phyloP scores from a whole-genome alignment of 2,113 vertebrate genomes.

The Pseudorhombus dupliciocellatus region DNA sequence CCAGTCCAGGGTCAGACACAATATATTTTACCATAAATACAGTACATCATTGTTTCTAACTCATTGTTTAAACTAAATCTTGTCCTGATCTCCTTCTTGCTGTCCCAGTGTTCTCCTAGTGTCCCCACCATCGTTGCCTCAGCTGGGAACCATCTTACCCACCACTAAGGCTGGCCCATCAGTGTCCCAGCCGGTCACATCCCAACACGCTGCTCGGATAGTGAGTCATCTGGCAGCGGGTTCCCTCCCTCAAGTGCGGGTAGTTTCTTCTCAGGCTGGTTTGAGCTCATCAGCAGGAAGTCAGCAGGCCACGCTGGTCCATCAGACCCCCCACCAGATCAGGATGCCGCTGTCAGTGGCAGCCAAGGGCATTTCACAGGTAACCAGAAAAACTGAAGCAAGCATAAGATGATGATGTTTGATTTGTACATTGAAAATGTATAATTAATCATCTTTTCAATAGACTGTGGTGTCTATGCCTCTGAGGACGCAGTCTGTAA shows the following conservation, averaged over 20 bases:
- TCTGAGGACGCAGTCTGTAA: constrained; percentile 83
- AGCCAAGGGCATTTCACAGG: constrained; percentile 91
- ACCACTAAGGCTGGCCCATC: constrained; percentile 80
- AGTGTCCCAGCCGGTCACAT: constrained; percentile 76
- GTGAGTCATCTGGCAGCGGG: constrained; percentile 84
- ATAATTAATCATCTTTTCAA: neutral
- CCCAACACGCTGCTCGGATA: constrained; percentile 82
- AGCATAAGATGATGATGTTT: neutral
- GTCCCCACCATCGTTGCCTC: constrained; percentile 91
- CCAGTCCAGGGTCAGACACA: constrained; percentile 85
- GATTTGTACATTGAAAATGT: neutral
- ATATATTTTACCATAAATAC: no score
- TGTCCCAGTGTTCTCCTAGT: constrained; percentile 89
- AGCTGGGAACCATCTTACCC: constrained; percentile 90
- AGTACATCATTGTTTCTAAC: neutral
- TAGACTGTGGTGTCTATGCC: constrained; percentile 90
- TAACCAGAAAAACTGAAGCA: constrained; percentile 55
- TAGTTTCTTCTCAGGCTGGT: constrained; percentile 87
- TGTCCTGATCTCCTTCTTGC: neutral
- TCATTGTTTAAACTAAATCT: neutral
- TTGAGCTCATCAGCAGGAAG: constrained; percentile 76
- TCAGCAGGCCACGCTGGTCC: constrained; percentile 83
- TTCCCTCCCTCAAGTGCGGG: constrained; percentile 90
- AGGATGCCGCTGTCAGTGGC: constrained; percentile 86
- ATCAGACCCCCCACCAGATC: constrained; percentile 88